phyloP scores from a whole-genome alignment of 2,888 invertebrate genomes.

The Erebia ligea region DNA sequence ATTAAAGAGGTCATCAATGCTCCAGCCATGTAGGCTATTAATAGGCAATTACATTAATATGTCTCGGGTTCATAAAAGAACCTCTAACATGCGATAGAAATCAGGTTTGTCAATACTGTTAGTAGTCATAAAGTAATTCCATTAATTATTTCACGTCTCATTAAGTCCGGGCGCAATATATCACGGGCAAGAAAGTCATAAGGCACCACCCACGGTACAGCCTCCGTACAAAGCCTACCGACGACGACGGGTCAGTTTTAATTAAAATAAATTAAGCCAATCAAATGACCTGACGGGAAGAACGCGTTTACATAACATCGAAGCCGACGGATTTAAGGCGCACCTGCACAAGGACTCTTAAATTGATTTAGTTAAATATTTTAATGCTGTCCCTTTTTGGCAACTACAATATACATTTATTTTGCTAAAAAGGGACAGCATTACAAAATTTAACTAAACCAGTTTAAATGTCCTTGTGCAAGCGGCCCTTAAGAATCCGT shows the following conservation, averaged over 20 bases:
- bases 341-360: no score
- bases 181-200: conserved; percentile 47
- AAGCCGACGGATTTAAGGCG: neutral
- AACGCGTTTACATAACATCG: conserved; percentile 20
- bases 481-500: no score
- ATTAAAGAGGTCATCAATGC: conserved; percentile 15
- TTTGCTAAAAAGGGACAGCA: no score
- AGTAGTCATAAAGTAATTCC: conserved; percentile 45
- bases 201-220: conserved; percentile 47
- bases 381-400: no score
- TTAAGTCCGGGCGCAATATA: conserved; percentile 47
- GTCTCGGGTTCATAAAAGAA: conserved; percentile 22
- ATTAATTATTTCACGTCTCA: conserved; percentile 49
- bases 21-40: conserved; percentile 29
- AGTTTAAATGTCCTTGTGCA: no score
- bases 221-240: conserved; percentile 39
- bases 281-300: conserved; percentile 35
- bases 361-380: no score
- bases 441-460: no score
- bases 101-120: conserved; percentile 39
- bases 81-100: conserved; percentile 18
- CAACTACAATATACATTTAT: no score
- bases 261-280: conserved; percentile 51
- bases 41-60: conserved; percentile 33
- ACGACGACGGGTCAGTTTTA: conserved; percentile 43